Evolutionary conservation across 1,140 invertebrate genomes (phyloP).

Genomic region (Pogonomyrmex barbatus): DNA sequence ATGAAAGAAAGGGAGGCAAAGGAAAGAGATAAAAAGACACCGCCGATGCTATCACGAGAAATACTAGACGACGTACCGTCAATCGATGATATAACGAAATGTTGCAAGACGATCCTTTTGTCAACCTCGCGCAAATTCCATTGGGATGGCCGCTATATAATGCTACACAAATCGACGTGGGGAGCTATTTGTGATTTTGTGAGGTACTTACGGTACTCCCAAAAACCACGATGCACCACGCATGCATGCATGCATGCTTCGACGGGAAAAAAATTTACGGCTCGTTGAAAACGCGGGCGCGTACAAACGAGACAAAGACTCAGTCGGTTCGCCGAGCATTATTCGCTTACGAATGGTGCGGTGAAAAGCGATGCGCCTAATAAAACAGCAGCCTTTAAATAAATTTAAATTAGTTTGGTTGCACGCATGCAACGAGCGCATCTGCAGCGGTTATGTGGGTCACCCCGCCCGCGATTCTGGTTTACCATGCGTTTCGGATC

Average conservation of each 20-base stretch:
- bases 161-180: not conserved
- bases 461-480: constrained; percentile 59
- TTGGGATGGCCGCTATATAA: not conserved
- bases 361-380: constrained; percentile 58
- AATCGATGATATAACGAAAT: constrained; percentile 39
- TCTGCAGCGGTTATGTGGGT: constrained; percentile 73
- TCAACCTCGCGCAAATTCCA: constrained; percentile 1
- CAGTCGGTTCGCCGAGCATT: constrained; percentile 5
- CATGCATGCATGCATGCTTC: not conserved
- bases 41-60: constrained; percentile 46
- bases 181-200: not conserved
- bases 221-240: not conserved
- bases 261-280: constrained; percentile 8
- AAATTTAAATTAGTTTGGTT: constrained; percentile 76
- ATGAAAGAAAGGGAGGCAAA: not conserved
- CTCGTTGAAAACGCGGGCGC: not conserved
- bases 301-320: constrained; percentile 36
- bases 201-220: not conserved
- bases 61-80: constrained; percentile 24
- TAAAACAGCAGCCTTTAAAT: constrained; percentile 75
- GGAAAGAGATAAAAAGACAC: constrained; percentile 47
- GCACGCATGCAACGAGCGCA: constrained; percentile 33
- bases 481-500: not conserved
- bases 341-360: constrained; percentile 22
- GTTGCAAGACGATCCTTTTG: constrained; percentile 9